These are phyloP conservation scores for Pogonomyrmex californicus DNA, from an alignment of 1,140 invertebrate genomes.

Conservation along the genomic window DNA sequence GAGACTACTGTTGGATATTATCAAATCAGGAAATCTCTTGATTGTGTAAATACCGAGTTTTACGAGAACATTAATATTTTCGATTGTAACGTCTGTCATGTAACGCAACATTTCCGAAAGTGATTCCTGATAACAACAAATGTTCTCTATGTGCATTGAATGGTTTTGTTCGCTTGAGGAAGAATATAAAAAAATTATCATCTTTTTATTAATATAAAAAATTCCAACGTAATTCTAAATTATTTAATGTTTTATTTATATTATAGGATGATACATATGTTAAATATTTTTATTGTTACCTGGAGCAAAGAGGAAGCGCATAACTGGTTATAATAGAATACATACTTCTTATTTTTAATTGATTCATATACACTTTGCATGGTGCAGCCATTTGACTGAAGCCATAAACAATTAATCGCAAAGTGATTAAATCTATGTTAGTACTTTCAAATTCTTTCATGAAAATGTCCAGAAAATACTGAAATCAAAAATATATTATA, in stretches of 20 bases:
- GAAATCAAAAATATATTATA: slow-evolving; percentile 49
- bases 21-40: slow-evolving; percentile 86
- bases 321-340: slow-evolving; percentile 77
- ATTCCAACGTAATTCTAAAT: slow-evolving; percentile 40
- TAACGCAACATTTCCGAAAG: slow-evolving; percentile 82
- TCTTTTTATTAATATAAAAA: slow-evolving; percentile 71
- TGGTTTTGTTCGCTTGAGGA: slow-evolving; percentile 6
- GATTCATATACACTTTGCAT: slow-evolving; percentile 72
- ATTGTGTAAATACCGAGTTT: slow-evolving; percentile 82
- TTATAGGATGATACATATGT: slow-evolving; percentile 15
- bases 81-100: slow-evolving; percentile 78
- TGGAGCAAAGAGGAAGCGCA: slow-evolving; percentile 74
- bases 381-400: slow-evolving; percentile 80
- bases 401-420: slow-evolving; percentile 77
- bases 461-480: slow-evolving; percentile 75
- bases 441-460: slow-evolving; percentile 55
- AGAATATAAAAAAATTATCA: slow-evolving; percentile 23
- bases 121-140: slow-evolving; percentile 80
- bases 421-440: slow-evolving; percentile 50
- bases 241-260: slow-evolving; percentile 42
- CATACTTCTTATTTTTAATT: slow-evolving; percentile 73
- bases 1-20: slow-evolving; percentile 71
- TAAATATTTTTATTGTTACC: slow-evolving; percentile 67
- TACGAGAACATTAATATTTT: slow-evolving; percentile 83
- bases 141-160: slow-evolving; percentile 71